A percentile compares a stretch with the other conserved stretches of the same genome.
Conservation (phyloP, 2,113 vertebrate genomes). For the Mungos mungo region DNA sequence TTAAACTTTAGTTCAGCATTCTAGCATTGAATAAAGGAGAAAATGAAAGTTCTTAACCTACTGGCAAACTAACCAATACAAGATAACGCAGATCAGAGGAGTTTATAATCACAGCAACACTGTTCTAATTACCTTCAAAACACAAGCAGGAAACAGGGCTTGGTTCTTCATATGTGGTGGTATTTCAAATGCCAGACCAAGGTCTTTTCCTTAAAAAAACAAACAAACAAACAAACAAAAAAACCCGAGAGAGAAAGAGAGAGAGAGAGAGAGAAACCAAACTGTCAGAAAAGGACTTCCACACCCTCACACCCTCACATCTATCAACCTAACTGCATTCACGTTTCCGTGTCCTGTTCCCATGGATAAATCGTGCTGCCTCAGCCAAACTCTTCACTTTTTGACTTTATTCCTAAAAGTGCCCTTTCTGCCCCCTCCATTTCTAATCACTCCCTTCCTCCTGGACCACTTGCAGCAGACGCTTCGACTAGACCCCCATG, state of each 20-base stretch:
- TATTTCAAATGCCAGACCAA: slow-evolving; percentile 95
- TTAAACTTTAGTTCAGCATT: slow-evolving; percentile 98
- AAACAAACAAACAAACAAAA: no score
- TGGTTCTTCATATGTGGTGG: slow-evolving; percentile 91
- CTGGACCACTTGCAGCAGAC: background rate
- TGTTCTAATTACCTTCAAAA: slow-evolving; percentile 92
- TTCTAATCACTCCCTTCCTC: background rate
- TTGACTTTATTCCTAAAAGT: background rate
- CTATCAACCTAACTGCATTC: background rate
- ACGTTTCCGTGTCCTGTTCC: background rate
- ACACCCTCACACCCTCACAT: accelerated
- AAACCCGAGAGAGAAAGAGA: background rate
- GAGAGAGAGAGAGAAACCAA: background rate
- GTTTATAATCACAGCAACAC: background rate
- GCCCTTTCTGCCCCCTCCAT: no score
- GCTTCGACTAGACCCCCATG: background rate
- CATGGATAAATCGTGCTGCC: accelerated
- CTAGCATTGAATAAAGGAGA: slow-evolving; percentile 80
- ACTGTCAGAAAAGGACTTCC: background rate
- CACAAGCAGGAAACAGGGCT: slow-evolving; percentile 95
- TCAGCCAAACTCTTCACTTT: no score
- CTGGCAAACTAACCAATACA: background rate
- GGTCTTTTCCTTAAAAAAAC: slow-evolving; percentile 90
- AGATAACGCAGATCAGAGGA: background rate
- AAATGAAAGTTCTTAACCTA: background rate